Conservation (phyloP, 2,888 invertebrate species). For the Oxycera nigricornis region DNA sequence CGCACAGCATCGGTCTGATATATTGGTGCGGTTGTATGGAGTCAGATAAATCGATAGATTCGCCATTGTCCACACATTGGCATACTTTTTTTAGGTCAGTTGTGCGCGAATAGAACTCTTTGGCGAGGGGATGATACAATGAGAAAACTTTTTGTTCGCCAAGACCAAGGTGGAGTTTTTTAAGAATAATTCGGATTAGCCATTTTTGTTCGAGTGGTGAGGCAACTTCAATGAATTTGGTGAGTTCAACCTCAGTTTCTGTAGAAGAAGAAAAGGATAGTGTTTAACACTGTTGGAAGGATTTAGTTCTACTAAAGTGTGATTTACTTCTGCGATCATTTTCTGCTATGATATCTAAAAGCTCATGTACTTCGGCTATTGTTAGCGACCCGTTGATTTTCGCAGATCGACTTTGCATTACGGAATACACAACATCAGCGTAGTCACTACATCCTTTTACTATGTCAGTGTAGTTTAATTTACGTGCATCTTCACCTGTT, state of each 20-base stretch:
- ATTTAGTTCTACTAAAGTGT: background rate
- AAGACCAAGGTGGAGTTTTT: slow-evolving; percentile 81
- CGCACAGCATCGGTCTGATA: slow-evolving; percentile 88
- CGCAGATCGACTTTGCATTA: slow-evolving; percentile 68
- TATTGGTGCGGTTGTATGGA: slow-evolving; percentile 70
- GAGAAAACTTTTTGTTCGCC: slow-evolving; percentile 74
- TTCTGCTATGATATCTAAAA: slow-evolving; percentile 77
- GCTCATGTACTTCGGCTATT: slow-evolving; percentile 74
- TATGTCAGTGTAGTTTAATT: slow-evolving; percentile 51
- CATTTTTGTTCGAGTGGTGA: slow-evolving; percentile 85
- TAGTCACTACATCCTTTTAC: slow-evolving; percentile 69
- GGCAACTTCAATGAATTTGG: slow-evolving; percentile 70
- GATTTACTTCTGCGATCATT: slow-evolving; percentile 69
- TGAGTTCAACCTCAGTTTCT: slow-evolving; percentile 69
- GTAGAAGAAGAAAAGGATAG: too few relatives aligned
- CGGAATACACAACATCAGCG: slow-evolving; percentile 77
- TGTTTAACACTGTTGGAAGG: slow-evolving; percentile 25
- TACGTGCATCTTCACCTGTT: slow-evolving; percentile 62
- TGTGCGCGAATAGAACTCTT: slow-evolving; percentile 74
- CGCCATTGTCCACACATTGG: slow-evolving; percentile 45
- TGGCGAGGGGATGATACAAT: slow-evolving; percentile 81
- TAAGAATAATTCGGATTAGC: slow-evolving; percentile 87
- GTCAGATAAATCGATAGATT: slow-evolving; percentile 47
- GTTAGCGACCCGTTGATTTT: slow-evolving; percentile 64
- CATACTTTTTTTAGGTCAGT: slow-evolving; percentile 73